Base-by-base conservation (phyloP, 2,888 invertebrate genomes). In the Panopea generosa region DNA sequence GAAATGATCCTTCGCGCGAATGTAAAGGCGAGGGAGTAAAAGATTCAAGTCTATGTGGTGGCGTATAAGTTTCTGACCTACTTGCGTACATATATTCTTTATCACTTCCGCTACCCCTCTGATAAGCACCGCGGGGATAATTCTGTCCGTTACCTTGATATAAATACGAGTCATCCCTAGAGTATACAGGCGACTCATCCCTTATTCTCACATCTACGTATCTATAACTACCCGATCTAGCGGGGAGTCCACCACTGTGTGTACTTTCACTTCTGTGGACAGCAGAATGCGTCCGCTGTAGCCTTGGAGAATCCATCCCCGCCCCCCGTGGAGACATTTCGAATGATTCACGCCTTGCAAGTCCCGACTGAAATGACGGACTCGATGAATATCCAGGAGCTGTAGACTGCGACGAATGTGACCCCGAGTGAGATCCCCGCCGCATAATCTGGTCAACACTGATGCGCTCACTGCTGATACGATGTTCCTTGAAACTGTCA, bases 271-370 rank as follows among this genome's bases (percentile, higher is more conserved):
- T 79, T 40, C 82, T 55, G 27, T 84, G 79, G 38, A 84, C 84
- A 38, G 84, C 80, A 1, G 84, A 81, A 57, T 85, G 85, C 26
- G 84, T 78, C 50, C 84, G 55, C 22, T 84, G 83, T 14, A 87
- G 81, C 16, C 90, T 82, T 11, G 90, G 90, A 18, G 90, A 90
- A 60, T 89, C 89, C 20, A 80, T 78, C 33, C 33, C 33, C 16
- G 72, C 53, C 14, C 72, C 71, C 40, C 84, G 67, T 24, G 82
- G 85, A 24, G 84, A 74, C 83, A 83, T 84, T 56, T 87, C 86
- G 26, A 80, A 83, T 18, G 90, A 90, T 49, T 90, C 91, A 7
- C 90, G 81, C 49, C 90, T 88, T 4, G 86, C 86, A 22, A 83
- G 71, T 24, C 83, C 83, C 14, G 79, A 69, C 22, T 84, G 84